Evolutionary conservation across 2,888 invertebrate species (phyloP).

Genomic region (Neoascia interrupta): DNA sequence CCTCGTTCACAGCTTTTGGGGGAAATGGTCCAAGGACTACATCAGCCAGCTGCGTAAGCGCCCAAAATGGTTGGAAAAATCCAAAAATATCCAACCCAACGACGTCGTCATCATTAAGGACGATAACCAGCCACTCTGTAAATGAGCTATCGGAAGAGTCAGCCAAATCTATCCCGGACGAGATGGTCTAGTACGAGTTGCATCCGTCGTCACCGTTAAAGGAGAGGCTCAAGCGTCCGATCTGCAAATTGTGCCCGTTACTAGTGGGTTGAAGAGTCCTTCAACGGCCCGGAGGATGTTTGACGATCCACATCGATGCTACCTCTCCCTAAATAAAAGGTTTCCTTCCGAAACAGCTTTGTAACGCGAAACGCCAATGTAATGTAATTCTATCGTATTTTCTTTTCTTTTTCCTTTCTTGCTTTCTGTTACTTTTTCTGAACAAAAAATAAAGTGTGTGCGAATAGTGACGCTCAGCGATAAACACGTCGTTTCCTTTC

Average conservation of each 20-base stretch:
- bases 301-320: too few relatives aligned
- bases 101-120: conserved; percentile 51
- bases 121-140: conserved; percentile 30
- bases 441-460: too few relatives aligned
- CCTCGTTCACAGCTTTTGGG: conserved; percentile 55
- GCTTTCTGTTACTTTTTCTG: too few relatives aligned
- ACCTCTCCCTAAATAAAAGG: too few relatives aligned
- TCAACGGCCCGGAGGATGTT: background rate
- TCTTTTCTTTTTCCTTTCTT: too few relatives aligned
- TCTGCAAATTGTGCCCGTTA: background rate
- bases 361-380: too few relatives aligned
- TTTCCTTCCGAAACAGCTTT: too few relatives aligned
- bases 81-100: conserved; percentile 33
- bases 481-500: too few relatives aligned
- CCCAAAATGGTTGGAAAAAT: conserved; percentile 33
- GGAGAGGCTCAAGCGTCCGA: background rate
- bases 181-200: conserved; percentile 66
- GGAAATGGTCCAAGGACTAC: conserved; percentile 57
- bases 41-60: conserved; percentile 40
- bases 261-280: background rate
- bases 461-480: too few relatives aligned
- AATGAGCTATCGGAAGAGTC: conserved; percentile 72
- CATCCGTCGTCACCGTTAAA: background rate
- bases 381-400: too few relatives aligned
- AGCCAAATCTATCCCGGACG: conserved; percentile 69